Conservation (phyloP, 2,797 vertebrate genomes). For the Petrocephalus schoutedeni region DNA sequence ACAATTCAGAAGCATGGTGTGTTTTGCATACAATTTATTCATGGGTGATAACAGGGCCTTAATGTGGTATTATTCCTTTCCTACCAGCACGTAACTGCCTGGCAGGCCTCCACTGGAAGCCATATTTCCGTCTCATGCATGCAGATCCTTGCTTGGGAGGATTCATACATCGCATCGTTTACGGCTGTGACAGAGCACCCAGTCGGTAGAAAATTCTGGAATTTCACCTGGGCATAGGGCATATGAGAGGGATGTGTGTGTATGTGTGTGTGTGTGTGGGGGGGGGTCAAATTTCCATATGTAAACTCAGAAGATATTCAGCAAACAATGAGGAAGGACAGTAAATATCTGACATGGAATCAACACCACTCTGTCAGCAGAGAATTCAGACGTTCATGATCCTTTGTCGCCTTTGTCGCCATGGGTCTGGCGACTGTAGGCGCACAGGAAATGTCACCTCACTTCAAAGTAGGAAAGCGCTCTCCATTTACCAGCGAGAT, state of each 20-base stretch:
- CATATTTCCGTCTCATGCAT: background rate
- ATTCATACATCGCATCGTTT: background rate
- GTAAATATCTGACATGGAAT: conserved; percentile 39
- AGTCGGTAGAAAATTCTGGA: background rate
- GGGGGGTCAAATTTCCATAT: background rate
- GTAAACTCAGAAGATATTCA: background rate
- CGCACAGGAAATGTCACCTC: conserved; percentile 39
- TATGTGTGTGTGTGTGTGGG: background rate
- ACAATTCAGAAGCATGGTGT: background rate
- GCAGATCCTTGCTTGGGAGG: background rate
- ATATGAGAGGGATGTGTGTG: background rate
- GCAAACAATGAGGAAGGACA: conserved; percentile 26
- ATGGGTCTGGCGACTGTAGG: background rate
- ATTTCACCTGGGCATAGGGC: background rate
- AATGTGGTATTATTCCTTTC: background rate
- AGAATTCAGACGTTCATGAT: background rate
- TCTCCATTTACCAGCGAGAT: background rate
- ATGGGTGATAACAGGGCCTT: background rate
- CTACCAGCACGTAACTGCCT: background rate
- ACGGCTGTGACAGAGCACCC: background rate
- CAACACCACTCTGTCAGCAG: conserved; percentile 1
- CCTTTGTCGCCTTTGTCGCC: background rate
- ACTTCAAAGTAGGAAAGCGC: conserved; percentile 40
- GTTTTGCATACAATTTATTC: conserved; percentile 2
- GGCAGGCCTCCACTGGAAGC: background rate